Evolutionary conservation across 1,140 invertebrate genomes (phyloP).

Genomic region (Neodiprion lecontei): DNA sequence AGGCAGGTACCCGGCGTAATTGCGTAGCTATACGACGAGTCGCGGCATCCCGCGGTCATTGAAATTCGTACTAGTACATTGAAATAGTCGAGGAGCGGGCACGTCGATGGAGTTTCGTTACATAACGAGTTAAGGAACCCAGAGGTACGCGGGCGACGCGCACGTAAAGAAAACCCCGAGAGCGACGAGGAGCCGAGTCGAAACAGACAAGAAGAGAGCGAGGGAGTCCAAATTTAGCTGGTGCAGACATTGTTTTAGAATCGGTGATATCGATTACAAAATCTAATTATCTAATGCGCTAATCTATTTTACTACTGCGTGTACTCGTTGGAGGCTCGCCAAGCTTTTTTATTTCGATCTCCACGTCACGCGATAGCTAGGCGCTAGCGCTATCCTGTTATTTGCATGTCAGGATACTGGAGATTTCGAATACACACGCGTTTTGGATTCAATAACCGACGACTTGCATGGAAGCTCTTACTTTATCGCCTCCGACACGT

Average conservation of each 20-base stretch:
- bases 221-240: conserved; percentile 56
- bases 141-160: conserved; percentile 28
- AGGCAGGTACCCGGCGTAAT: too few relatives aligned
- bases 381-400: neutral
- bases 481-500: too few relatives aligned
- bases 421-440: neutral
- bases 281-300: conserved; percentile 30
- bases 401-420: neutral
- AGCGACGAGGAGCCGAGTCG: too few relatives aligned
- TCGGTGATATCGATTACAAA: conserved; percentile 59
- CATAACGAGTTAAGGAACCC: conserved; percentile 49
- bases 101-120: conserved; percentile 42
- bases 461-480: too few relatives aligned
- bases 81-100: neutral
- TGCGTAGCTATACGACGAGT: too few relatives aligned
- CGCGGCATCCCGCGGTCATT: too few relatives aligned
- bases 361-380: neutral
- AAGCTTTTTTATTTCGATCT: neutral
- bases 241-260: conserved; percentile 49
- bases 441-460: too few relatives aligned
- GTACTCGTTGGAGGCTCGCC: conserved; percentile 12
- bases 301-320: neutral
- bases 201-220: conserved; percentile 10
- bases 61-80: too few relatives aligned
- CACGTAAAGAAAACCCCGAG: neutral